These are phyloP conservation scores for Cerastis leucographa DNA, from an alignment of 2,888 invertebrate genomes.

Conservation along the genomic window DNA sequence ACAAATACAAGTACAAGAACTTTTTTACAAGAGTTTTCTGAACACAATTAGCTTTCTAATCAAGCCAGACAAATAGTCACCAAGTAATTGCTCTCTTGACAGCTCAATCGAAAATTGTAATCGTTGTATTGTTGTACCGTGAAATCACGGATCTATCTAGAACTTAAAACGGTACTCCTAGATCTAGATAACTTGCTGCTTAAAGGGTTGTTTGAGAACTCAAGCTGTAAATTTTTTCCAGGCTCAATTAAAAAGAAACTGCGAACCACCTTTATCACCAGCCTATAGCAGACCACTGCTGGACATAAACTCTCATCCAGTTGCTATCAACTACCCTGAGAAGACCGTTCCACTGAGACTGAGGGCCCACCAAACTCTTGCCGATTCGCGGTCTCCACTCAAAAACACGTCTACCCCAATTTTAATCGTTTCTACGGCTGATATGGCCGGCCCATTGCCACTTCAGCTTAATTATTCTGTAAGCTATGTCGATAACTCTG, in stretches of 20 bases:
- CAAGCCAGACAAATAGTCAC: slow-evolving; percentile 36
- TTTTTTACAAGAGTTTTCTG: no score
- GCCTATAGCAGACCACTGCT: no score
- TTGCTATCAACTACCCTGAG: no score
- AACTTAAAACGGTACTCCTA: slow-evolving; percentile 21
- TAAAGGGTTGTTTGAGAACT: background rate
- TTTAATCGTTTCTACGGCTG: no score
- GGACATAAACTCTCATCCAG: no score
- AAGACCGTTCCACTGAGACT: no score
- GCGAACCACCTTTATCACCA: background rate
- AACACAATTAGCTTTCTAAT: slow-evolving; percentile 54
- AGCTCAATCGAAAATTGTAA: slow-evolving; percentile 61
- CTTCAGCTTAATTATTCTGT: no score
- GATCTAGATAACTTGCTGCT: background rate
- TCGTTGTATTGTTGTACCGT: slow-evolving; percentile 62
- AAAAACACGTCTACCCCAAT: no score
- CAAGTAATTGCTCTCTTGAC: slow-evolving; percentile 51
- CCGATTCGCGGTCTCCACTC: no score
- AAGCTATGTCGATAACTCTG: no score
- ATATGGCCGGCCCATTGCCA: no score
- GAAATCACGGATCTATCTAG: slow-evolving; percentile 45
- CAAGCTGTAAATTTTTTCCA: background rate
- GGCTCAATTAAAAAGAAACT: background rate
- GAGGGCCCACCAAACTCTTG: no score
- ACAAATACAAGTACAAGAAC: background rate